phyloP scores from a whole-genome alignment of 2,113 vertebrate genomes.

The Forbesichthys papilliferus region DNA sequence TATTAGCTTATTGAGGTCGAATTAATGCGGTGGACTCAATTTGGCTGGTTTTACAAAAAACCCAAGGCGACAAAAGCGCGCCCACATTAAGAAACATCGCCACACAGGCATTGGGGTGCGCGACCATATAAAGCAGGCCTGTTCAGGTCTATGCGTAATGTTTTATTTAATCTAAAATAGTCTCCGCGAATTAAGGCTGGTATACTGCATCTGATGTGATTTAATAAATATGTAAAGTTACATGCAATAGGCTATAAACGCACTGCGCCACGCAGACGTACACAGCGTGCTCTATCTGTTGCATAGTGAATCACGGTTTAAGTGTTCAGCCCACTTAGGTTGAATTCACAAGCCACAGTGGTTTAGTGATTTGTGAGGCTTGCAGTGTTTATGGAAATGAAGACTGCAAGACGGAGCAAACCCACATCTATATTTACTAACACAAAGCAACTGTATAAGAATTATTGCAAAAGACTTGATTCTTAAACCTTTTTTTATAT shows the following conservation, averaged over 20 bases:
- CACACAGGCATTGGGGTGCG: constrained; percentile 84
- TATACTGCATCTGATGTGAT: constrained; percentile 61
- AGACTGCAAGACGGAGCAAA: constrained; percentile 66
- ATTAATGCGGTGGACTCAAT: constrained; percentile 95
- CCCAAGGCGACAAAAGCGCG: constrained; percentile 57
- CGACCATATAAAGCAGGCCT: constrained; percentile 81
- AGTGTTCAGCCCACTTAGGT: constrained; percentile 77
- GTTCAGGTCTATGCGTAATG: constrained; percentile 83
- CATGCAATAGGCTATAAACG: constrained; percentile 49
- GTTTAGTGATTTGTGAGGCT: constrained; percentile 78
- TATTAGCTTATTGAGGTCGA: constrained; percentile 99
- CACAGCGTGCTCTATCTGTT: constrained; percentile 60
- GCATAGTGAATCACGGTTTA: constrained; percentile 68
- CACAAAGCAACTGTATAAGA: constrained; percentile 38
- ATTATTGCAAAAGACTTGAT: constrained; percentile 20
- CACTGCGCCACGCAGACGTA: constrained; percentile 53
- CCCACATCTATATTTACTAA: constrained; percentile 49
- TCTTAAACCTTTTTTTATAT: neutral
- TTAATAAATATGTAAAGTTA: constrained; percentile 77
- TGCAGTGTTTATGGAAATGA: constrained; percentile 80
- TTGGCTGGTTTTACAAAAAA: constrained; percentile 57
- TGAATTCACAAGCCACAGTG: constrained; percentile 74
- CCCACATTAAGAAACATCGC: constrained; percentile 86
- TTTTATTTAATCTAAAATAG: constrained; percentile 85
- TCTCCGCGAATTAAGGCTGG: constrained; percentile 17